These are phyloP conservation scores for Coleophora flavipennella DNA, from an alignment of 2,888 invertebrate genomes.

Conservation along the genomic window DNA sequence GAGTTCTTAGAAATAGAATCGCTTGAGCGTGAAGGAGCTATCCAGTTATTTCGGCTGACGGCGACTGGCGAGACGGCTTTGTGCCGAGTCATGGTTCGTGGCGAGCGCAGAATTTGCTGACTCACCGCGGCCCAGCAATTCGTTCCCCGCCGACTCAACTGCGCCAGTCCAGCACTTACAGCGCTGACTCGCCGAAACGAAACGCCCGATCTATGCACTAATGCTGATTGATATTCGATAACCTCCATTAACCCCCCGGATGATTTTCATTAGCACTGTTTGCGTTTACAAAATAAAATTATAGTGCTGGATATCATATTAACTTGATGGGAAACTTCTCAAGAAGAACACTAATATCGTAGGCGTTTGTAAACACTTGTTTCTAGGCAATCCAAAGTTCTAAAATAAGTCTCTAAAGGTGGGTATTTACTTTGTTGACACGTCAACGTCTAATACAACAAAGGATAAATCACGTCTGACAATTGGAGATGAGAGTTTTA, in stretches of 20 bases:
- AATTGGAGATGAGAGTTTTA: no score
- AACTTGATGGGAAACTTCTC: no score
- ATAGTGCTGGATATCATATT: no score
- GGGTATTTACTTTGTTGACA: no score
- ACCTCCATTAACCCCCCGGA: constrained; percentile 7
- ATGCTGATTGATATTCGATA: constrained; percentile 53
- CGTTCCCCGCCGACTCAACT: constrained; percentile 40
- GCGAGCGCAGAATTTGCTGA: constrained; percentile 35
- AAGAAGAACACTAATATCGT: no score
- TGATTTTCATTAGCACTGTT: no score
- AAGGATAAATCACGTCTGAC: no score
- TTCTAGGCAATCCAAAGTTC: no score
- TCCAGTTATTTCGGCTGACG: constrained; percentile 64
- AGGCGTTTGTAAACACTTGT: no score
- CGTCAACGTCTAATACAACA: no score
- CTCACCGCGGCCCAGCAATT: constrained; percentile 43
- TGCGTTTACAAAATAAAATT: no score
- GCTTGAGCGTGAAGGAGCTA: constrained; percentile 56
- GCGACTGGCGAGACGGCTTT: constrained; percentile 34
- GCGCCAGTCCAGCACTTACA: constrained; percentile 36
- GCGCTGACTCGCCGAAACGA: constrained; percentile 43
- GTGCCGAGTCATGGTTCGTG: constrained; percentile 51
- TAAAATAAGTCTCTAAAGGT: no score
- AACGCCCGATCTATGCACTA: constrained; percentile 38
- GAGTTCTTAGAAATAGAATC: constrained; percentile 48